Conservation (phyloP, 2,113 vertebrate genomes). For the Callaeas wilsoni region DNA sequence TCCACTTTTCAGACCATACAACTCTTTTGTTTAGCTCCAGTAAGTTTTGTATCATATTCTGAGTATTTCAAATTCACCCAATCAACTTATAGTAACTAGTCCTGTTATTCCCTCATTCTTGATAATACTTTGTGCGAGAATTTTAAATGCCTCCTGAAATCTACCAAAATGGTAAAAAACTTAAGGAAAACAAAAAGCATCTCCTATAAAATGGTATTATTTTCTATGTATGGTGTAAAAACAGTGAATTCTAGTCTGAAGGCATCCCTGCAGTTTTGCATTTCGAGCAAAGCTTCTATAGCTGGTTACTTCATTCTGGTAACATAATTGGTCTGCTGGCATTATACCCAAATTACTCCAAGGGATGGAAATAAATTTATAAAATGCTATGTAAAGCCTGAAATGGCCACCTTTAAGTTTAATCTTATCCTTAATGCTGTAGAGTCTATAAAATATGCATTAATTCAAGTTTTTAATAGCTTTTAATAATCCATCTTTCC, state of each 20-base stretch:
- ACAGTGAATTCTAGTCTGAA: background rate
- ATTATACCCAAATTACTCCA: constrained; percentile 43
- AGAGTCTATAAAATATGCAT: constrained; percentile 74
- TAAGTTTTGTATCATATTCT: background rate
- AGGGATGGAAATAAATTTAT: constrained; percentile 68
- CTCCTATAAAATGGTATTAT: background rate
- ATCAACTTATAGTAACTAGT: background rate
- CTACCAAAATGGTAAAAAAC: background rate
- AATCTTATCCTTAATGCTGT: constrained; percentile 67
- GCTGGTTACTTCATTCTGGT: constrained; percentile 5
- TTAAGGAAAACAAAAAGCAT: background rate
- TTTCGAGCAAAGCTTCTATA: constrained; percentile 14
- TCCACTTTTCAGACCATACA: background rate
- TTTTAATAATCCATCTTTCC: constrained; percentile 67
- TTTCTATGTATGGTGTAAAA: background rate
- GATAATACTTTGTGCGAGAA: background rate
- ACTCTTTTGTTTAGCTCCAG: background rate
- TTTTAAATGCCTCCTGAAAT: background rate
- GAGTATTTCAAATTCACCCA: background rate
- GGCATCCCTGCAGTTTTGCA: background rate
- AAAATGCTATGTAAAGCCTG: constrained; percentile 59
- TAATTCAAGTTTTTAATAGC: constrained; percentile 70
- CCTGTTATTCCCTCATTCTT: background rate
- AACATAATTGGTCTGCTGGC: constrained; percentile 65
- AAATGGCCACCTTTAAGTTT: constrained; percentile 71